These are phyloP conservation scores for Caligus rogercresseyi DNA, from an alignment of 1,140 invertebrate genomes.

Conservation along the genomic window DNA sequence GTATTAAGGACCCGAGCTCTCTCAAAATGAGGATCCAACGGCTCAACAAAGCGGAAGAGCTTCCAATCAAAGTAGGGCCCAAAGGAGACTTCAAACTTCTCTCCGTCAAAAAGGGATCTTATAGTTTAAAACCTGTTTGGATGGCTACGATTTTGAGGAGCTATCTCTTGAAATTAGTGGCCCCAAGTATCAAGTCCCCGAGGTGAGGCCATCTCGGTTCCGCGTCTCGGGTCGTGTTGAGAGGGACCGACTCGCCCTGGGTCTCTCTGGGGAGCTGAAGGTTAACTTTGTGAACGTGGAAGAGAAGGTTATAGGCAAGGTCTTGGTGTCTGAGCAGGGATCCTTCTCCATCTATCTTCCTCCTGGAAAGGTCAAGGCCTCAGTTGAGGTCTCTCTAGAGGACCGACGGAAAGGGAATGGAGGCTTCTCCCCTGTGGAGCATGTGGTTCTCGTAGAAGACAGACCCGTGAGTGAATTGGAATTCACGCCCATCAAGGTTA, in stretches of 20 bases:
- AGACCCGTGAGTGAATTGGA: neutral
- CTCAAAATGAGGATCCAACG: no score
- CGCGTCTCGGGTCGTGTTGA: neutral
- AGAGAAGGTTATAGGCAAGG: neutral
- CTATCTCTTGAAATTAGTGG: neutral
- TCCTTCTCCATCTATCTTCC: constrained; percentile 1
- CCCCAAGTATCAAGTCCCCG: neutral
- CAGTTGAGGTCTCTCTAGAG: neutral
- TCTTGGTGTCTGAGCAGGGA: neutral
- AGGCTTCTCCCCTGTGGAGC: neutral
- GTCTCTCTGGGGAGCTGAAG: neutral
- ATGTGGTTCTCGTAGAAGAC: neutral
- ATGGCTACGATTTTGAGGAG: constrained; percentile 1
- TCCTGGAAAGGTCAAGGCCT: neutral
- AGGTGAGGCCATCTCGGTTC: neutral
- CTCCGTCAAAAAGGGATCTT: neutral
- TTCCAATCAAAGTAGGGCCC: neutral
- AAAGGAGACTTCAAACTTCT: neutral
- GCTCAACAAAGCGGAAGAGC: neutral
- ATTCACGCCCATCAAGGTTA: neutral
- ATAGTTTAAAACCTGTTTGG: neutral
- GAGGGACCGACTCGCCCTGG: neutral
- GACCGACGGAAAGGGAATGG: neutral
- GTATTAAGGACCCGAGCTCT: neutral
- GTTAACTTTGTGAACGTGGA: neutral